These are phyloP conservation scores for Cephus rjabovi DNA, from an alignment of 2,888 invertebrate genomes.

Conservation along the genomic window DNA sequence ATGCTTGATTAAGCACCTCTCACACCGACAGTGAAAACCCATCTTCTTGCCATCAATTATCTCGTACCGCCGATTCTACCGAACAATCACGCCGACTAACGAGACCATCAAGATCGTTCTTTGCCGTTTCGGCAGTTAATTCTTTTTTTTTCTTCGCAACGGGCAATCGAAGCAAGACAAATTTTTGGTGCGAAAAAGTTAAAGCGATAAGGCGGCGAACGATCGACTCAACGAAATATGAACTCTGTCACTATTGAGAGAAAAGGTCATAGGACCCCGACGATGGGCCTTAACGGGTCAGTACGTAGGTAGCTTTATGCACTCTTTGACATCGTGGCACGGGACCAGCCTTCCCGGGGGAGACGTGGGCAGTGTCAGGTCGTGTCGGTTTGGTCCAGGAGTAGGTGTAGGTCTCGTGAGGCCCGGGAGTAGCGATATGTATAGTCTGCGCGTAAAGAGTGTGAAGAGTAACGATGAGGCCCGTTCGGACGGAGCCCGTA, in stretches of 20 bases:
- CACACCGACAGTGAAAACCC: neutral
- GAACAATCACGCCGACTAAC: neutral
- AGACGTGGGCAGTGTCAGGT: conserved; percentile 6
- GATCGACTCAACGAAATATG: neutral
- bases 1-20: neutral
- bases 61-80: neutral
- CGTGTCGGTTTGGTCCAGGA: neutral
- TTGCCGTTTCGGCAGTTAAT: neutral
- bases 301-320: neutral
- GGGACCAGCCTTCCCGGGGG: neutral
- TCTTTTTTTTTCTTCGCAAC: neutral
- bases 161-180: neutral
- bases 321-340: neutral
- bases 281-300: neutral
- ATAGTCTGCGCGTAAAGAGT: neutral
- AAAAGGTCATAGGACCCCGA: neutral
- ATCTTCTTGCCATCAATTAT: neutral
- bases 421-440: neutral
- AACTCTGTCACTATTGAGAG: neutral
- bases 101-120: neutral
- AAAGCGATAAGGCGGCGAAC: neutral
- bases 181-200: neutral
- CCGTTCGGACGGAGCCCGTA: conserved; percentile 20
- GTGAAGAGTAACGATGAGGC: conserved; percentile 26
- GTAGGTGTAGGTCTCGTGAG: neutral